Conservation (phyloP, 2,113 vertebrate species). For the Trematocara zebra region DNA sequence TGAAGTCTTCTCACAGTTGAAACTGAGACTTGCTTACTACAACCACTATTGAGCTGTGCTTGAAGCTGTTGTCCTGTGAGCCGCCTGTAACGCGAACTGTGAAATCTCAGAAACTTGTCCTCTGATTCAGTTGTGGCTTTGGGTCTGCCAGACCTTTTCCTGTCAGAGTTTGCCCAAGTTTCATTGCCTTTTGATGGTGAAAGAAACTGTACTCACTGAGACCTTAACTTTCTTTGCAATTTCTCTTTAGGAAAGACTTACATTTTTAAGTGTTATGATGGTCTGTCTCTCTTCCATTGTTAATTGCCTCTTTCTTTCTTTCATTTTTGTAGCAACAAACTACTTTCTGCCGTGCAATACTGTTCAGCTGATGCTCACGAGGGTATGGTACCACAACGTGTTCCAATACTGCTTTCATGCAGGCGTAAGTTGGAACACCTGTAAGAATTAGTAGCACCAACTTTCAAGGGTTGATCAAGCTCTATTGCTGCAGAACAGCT, state of each 20-base stretch:
- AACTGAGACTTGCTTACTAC: background rate
- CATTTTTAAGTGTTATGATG: background rate
- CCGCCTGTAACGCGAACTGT: background rate
- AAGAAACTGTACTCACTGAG: background rate
- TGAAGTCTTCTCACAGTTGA: background rate
- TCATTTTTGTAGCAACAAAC: background rate
- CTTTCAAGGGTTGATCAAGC: background rate
- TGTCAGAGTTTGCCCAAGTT: background rate
- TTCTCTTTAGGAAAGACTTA: background rate
- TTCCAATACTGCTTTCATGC: background rate
- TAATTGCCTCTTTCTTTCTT: background rate
- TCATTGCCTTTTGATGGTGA: background rate
- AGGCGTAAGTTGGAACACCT: background rate
- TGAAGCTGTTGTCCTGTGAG: background rate
- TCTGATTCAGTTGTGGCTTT: background rate
- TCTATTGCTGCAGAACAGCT: background rate
- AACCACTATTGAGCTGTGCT: background rate
- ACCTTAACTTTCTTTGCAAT: background rate
- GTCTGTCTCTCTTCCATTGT: background rate
- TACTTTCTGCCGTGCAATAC: background rate
- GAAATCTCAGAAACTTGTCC: background rate
- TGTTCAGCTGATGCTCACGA: background rate
- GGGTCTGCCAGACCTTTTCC: background rate
- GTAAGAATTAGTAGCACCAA: background rate
- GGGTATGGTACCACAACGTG: background rate